These are phyloP conservation scores for Lasioglossum leucozonium DNA, from an alignment of 2,888 invertebrate genomes.

Conservation along the genomic window DNA sequence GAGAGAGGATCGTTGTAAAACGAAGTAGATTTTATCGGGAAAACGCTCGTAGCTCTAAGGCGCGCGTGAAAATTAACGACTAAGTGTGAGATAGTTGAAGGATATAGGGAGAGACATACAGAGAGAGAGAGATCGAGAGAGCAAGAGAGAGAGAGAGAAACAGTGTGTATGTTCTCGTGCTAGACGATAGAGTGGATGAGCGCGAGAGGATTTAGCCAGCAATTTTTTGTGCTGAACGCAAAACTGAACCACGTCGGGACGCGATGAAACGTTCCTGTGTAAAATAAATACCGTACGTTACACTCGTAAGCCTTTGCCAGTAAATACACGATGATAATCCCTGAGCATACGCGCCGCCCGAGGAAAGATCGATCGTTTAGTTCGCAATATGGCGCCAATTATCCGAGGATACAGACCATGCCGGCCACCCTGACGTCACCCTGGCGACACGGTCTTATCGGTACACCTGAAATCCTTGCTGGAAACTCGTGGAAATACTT, in stretches of 20 bases:
- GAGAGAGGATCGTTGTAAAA: conserved; percentile 27
- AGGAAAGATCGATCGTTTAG: conserved; percentile 61
- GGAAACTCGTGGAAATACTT: background rate
- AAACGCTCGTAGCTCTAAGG: conserved; percentile 63
- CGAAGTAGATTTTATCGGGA: conserved; percentile 64
- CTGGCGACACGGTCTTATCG: background rate
- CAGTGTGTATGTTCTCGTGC: conserved; percentile 37
- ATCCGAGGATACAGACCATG: background rate
- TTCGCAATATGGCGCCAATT: conserved; percentile 13
- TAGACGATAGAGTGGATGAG: conserved; percentile 57
- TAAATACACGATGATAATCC: conserved; percentile 68
- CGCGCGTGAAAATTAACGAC: conserved; percentile 43
- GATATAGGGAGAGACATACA: background rate
- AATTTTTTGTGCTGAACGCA: conserved; percentile 71
- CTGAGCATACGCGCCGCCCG: conserved; percentile 39
- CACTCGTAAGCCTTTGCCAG: conserved; percentile 81
- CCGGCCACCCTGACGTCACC: background rate
- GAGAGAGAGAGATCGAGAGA: background rate
- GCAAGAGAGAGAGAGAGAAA: background rate
- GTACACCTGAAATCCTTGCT: background rate
- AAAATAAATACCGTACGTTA: conserved; percentile 83
- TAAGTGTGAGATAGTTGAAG: conserved; percentile 8
- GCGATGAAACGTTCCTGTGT: conserved; percentile 78
- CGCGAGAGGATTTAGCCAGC: conserved; percentile 63
- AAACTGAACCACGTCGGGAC: conserved; percentile 67